Evolutionary conservation across 2,797 vertebrate species (phyloP).

Genomic region (Galago senegalensis): DNA sequence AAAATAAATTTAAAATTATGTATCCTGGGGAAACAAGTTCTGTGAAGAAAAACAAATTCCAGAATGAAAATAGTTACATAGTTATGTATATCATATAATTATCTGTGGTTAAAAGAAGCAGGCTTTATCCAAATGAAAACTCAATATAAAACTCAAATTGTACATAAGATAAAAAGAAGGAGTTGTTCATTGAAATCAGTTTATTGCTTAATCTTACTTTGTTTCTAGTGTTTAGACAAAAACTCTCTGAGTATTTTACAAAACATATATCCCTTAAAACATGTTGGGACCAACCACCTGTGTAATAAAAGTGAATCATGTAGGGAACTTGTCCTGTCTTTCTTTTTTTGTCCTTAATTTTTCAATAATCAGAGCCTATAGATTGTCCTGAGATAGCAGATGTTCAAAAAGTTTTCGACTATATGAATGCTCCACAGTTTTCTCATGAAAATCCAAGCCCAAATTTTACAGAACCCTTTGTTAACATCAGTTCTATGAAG

Average conservation of each 20-base stretch:
- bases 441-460: not conserved
- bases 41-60: not conserved
- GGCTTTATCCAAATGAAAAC: not conserved
- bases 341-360: not conserved
- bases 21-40: fast-evolving
- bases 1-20: not conserved
- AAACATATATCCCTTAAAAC: not conserved
- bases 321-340: not conserved
- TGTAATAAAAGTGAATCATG: not conserved
- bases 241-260: not conserved
- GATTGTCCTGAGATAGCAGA: not conserved
- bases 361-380: not conserved
- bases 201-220: not conserved
- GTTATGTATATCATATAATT: not conserved
- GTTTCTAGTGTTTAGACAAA: not conserved
- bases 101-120: not conserved
- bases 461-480: not conserved
- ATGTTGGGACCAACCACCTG: not conserved
- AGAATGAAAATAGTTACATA: not conserved
- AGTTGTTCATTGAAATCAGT: not conserved
- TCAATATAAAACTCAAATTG: not conserved
- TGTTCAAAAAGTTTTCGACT: not conserved
- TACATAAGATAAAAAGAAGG: not conserved
- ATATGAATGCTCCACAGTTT: not conserved
- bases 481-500: not conserved